These are phyloP conservation scores for Ethmia dodecea DNA, from an alignment of 2,888 invertebrate species.

Conservation along the genomic window DNA sequence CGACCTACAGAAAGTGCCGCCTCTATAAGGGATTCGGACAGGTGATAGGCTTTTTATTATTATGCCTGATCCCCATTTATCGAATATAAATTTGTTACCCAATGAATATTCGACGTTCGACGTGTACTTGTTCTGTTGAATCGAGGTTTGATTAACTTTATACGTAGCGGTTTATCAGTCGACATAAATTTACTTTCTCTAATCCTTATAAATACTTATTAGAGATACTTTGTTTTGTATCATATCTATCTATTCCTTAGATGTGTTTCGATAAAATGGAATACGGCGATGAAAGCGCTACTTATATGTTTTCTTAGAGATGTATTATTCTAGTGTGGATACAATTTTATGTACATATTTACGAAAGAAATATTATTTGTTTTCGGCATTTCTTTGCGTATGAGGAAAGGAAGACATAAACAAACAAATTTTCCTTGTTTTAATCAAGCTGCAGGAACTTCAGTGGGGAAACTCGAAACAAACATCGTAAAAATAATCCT, in stretches of 20 bases:
- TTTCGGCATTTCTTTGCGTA: constrained; percentile 8
- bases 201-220: too few species aligned
- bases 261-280: too few species aligned
- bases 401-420: constrained; percentile 18
- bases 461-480: constrained; percentile 35
- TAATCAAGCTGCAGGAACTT: constrained; percentile 37
- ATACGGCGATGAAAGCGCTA: too few species aligned
- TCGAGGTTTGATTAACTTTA: constrained; percentile 23
- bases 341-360: constrained; percentile 5
- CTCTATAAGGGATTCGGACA: constrained; percentile 42
- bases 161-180: neutral
- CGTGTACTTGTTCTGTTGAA: constrained; percentile 27
- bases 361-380: constrained; percentile 7
- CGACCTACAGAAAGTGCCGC: constrained; percentile 47
- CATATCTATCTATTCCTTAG: too few species aligned
- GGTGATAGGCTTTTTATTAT: constrained; percentile 68
- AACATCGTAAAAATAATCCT: constrained; percentile 44
- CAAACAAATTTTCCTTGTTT: constrained; percentile 31
- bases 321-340: constrained; percentile 11
- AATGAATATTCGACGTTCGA: constrained; percentile 38
- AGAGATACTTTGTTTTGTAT: too few species aligned
- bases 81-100: constrained; percentile 57
- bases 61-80: constrained; percentile 61
- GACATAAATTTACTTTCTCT: too few species aligned
- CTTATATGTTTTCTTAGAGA: too few species aligned